These are phyloP conservation scores for Ormyrus pomaceus DNA, from an alignment of 2,888 invertebrate genomes.

Conservation along the genomic window DNA sequence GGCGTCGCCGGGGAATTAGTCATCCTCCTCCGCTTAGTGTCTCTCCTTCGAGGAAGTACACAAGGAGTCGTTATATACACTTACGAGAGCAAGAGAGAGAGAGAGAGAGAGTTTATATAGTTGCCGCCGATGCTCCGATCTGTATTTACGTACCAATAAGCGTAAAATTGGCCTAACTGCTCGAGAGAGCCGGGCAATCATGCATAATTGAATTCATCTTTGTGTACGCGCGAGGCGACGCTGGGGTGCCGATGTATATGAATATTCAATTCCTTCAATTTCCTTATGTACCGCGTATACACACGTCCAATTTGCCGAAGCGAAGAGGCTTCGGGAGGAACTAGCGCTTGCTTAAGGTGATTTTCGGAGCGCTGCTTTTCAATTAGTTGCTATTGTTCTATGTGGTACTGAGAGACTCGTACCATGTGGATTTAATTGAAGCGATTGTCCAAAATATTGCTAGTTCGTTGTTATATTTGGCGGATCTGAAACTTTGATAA, in stretches of 20 bases:
- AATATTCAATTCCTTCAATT: slow-evolving; percentile 73
- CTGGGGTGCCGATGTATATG: slow-evolving; percentile 61
- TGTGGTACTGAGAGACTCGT: too few species aligned
- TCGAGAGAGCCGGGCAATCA: slow-evolving; percentile 68
- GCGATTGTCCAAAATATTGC: too few species aligned
- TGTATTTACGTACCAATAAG: slow-evolving; percentile 74
- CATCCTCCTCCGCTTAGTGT: slow-evolving; percentile 8
- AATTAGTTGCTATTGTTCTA: too few species aligned
- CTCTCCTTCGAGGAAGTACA: slow-evolving; percentile 30
- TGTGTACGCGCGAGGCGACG: slow-evolving; percentile 61
- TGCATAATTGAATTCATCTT: slow-evolving; percentile 74
- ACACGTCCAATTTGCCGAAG: slow-evolving; percentile 67
- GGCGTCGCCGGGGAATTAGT: slow-evolving; percentile 31
- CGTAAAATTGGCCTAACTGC: slow-evolving; percentile 73
- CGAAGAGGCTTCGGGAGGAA: neutral
- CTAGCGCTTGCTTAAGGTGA: too few species aligned
- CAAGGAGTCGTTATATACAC: too few species aligned
- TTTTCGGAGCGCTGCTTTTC: too few species aligned
- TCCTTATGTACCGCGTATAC: slow-evolving; percentile 58
- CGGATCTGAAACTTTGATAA: too few species aligned
- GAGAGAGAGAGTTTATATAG: slow-evolving; percentile 22
- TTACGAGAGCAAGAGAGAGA: slow-evolving; percentile 1
- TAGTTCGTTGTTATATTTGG: too few species aligned
- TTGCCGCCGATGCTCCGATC: slow-evolving; percentile 36
- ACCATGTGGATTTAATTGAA: too few species aligned